Evolutionary conservation across 2,113 vertebrate genomes (phyloP), one percentile per base, ranked within the genome.

Genomic region (Porphyrio hochstetteri): DNA sequence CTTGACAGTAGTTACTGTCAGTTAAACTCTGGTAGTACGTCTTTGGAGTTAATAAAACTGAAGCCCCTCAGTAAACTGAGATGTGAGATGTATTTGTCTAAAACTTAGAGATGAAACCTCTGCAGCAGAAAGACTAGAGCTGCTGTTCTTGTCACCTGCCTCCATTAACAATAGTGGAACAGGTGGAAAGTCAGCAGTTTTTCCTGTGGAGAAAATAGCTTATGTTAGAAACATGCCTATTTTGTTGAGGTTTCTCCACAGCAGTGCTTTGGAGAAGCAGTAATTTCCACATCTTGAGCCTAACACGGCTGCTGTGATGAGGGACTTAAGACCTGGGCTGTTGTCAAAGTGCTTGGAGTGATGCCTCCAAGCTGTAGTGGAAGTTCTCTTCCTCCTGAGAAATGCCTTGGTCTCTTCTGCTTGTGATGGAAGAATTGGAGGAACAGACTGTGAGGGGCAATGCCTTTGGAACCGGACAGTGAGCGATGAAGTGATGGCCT

Each of bases 401-500:
- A 64, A 11, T 16, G 12, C 68, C 16, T 6, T 29, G 8, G 69
- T 68, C 35, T 76, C 77, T 77, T 83, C 68, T 81, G 2, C 77
- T 83, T 70, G 40, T 40, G 59, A 70, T 67, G 55, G 38, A 53
- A 46, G 19, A 71, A n/a, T 28, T 72, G 67, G 50, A 77, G 59
- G 27, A 61, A 44, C 35, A 44, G 76, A 35, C 16, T 53, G 2
- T 1, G 8, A 76, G 21, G 29, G 38, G 38, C 85, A 90, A 35
- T 4, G 14, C 16, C 9, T 78, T 61, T 50, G 31, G 40, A 84
- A 52, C 5, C 1, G 20, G 42, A 29, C 4, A n/a, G 35, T 13
- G 17, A 70, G 27, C 90, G 93, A 95, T 93, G 92, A 97, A 97
- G 93, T 94, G 92, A 95, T 81, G 80, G 92, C 94, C 72, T 96